Evolutionary conservation across 2,888 invertebrate species (phyloP), one percentile per base, ranked within the genome.

Genomic region (Xestia sexstrigata): DNA sequence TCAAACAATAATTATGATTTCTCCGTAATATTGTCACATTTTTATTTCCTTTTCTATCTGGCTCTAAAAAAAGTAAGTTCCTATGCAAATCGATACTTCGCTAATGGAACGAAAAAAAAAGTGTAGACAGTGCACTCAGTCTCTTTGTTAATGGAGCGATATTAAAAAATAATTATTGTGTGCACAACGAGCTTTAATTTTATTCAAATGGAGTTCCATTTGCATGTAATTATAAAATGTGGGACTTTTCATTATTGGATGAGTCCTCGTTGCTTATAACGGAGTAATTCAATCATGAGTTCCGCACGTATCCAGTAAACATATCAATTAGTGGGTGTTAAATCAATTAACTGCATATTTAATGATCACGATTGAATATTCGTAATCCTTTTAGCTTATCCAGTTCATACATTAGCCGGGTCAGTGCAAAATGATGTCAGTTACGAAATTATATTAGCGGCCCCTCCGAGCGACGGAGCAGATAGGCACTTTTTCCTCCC

Each of bases 111-210:
- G 76, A 70, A 30, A n/a, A 69, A 69, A 86, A 87, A 90, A 81
- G 74, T 79, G 78, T 81, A 82, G 77, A 86, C 84, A 87, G 73
- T 85, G 73, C 84, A 81, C 82, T 87, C 81, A 77, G 75, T 78
- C 55, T 84, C 87, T 83, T 87, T 87, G 86, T 85, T 91, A 89
- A 90, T 88, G 86, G 87, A 76, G 58, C 42, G 85, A 87, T 90
- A 87, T 88, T 88, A 89, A 89, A 91, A 89, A 89, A 89, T 88
- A 87, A 89, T 90, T 87, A 87, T 85, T 81, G 83, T 84, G 78
- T 85, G 79, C 83, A 79, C 78, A 82, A 78, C 78, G 81, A 84
- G 78, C 81, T 83, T 84, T 79, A 83, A 76, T 84, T 65, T 62
- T 86, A 84, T 84, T 85, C 76, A 81, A 79, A 76, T 74, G 71